A percentile compares a stretch with the other conserved stretches of the same genome.
These are phyloP conservation scores for Xenotilapia caudafasciata DNA, from an alignment of 2,113 vertebrate species.

Conservation along the genomic window DNA sequence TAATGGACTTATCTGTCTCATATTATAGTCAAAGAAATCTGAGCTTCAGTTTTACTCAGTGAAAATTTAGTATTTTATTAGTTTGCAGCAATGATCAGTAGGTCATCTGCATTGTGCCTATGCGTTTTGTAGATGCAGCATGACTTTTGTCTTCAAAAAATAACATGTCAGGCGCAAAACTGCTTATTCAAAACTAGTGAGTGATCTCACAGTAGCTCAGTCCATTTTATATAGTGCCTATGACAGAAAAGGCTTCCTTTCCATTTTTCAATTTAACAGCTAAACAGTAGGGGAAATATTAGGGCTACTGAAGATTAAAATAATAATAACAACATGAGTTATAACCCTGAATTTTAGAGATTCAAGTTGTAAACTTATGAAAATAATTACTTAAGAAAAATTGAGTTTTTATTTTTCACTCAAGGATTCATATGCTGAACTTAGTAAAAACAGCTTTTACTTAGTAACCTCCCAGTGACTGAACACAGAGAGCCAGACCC, in stretches of 20 bases:
- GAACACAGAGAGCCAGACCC: neutral
- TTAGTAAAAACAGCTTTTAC: neutral
- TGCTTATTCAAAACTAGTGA: neutral
- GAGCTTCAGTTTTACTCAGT: neutral
- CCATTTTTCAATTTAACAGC: neutral
- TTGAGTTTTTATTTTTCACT: neutral
- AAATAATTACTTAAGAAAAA: neutral
- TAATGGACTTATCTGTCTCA: neutral
- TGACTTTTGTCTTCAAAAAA: neutral
- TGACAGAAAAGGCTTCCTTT: neutral
- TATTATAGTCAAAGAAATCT: neutral
- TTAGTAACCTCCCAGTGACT: neutral
- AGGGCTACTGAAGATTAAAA: neutral
- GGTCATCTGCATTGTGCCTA: rapidly evolving
- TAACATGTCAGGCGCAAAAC: neutral
- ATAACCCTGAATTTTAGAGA: neutral
- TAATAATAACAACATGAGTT: neutral
- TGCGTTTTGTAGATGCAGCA: rapidly evolving
- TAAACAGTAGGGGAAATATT: neutral
- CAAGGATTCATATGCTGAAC: neutral
- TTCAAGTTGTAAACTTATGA: neutral
- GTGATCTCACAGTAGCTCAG: neutral
- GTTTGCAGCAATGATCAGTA: neutral
- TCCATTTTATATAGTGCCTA: neutral
- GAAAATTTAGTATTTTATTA: neutral